Conservation (phyloP, 1,140 invertebrate species). For the Drosophila tropicalis region DNA sequence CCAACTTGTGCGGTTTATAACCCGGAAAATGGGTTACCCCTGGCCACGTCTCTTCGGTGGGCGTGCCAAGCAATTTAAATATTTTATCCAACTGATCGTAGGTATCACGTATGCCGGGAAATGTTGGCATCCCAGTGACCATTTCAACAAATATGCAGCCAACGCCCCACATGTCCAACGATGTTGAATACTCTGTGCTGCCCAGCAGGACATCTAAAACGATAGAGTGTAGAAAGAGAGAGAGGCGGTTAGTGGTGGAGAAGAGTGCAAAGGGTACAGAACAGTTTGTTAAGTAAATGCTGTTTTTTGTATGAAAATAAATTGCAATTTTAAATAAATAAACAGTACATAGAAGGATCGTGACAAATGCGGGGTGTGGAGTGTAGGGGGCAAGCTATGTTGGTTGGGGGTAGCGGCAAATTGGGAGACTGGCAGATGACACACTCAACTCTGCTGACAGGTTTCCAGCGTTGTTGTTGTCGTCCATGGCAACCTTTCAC, state of each 20-base stretch:
- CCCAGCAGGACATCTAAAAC: conserved; percentile 95
- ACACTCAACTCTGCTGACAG: conserved; percentile 33
- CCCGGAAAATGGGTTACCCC: conserved; percentile 94
- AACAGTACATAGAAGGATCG: background rate
- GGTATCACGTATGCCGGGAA: conserved; percentile 97
- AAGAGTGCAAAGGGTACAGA: conserved; percentile 4
- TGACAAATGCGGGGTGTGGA: background rate
- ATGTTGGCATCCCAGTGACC: conserved; percentile 97
- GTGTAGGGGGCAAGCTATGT: conserved; percentile 21
- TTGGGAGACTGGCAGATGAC: conserved; percentile 22
- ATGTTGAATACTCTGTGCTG: conserved; percentile 97
- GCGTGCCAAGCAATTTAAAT: conserved; percentile 96
- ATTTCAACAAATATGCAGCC: conserved; percentile 99
- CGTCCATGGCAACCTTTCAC: conserved; percentile 34
- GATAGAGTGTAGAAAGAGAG: background rate
- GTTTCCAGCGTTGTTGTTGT: background rate
- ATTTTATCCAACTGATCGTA: conserved; percentile 98
- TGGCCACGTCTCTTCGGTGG: conserved; percentile 95
- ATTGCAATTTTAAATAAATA: conserved; percentile 79
- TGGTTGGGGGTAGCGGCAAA: background rate
- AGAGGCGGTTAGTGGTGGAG: background rate
- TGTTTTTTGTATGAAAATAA: conserved; percentile 66
- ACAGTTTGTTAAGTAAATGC: conserved; percentile 69
- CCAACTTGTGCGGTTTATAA: conserved; percentile 92
- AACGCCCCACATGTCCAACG: conserved; percentile 98